Evolutionary conservation across 1,140 invertebrate species (phyloP).

Genomic region (Ostrea denselamellosa): DNA sequence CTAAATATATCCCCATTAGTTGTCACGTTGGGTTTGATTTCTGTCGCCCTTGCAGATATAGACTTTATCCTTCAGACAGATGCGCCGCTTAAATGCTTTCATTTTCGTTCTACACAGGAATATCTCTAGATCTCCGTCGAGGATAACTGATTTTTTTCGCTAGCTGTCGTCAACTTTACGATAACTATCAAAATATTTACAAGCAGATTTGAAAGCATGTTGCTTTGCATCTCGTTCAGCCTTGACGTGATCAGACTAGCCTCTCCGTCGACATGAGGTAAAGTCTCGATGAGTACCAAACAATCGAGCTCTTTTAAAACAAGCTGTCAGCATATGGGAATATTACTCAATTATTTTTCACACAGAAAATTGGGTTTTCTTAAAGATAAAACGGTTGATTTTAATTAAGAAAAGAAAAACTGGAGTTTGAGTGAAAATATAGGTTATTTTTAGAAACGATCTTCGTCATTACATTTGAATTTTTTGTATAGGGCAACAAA

Average conservation of each 20-base stretch:
- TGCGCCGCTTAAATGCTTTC: background rate
- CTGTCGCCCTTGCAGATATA: background rate
- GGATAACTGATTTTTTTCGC: slow-evolving; percentile 17
- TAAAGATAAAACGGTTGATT: background rate
- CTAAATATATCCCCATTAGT: background rate
- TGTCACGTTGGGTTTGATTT: background rate
- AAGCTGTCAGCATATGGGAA: background rate
- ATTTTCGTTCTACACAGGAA: background rate
- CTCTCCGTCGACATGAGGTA: background rate
- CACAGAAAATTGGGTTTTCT: background rate
- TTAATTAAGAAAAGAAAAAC: background rate
- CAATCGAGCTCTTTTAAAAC: background rate
- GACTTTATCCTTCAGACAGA: background rate
- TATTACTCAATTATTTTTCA: slow-evolving; percentile 24
- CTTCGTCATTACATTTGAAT: background rate
- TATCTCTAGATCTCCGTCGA: background rate
- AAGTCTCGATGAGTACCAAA: background rate
- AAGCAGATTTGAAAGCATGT: slow-evolving; percentile 38
- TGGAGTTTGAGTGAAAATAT: background rate
- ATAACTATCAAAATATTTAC: slow-evolving; percentile 37
- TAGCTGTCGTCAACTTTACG: slow-evolving; percentile 17
- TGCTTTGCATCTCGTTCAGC: background rate
- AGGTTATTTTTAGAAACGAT: background rate
- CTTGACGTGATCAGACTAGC: background rate
- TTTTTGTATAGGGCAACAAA: background rate